Base-by-base conservation (phyloP, 2,797 vertebrate species). In the Acanthurus leucopareius region DNA sequence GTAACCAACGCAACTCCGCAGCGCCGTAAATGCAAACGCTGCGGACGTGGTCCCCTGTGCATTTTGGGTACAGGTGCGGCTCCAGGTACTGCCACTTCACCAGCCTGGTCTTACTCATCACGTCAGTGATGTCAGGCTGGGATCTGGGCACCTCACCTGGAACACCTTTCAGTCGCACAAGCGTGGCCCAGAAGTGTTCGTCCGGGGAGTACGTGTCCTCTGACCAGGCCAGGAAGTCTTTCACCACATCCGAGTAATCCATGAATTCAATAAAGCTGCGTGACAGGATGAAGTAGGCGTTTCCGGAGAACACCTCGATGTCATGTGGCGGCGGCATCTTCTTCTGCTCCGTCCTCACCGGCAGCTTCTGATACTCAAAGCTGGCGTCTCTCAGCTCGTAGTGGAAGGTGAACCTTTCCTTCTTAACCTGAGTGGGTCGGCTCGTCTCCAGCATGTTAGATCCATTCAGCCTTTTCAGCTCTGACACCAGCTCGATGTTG, bases 101-200 rank as follows among this genome's bases (percentile, higher is more conserved):
- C 80, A 98, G 94, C 71, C 97, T 94, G 11, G 97, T 97, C 93
- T 95, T 97, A 79, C 97, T 98, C 88, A 96, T 95, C 35, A 98
- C 82, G 85, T 99, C 97, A 2, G 97, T 97, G 77, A 99, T 83
- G 17, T 98, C 97, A 0, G 94, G 85, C 35, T 92, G 80, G 0
- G 95, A 91, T 59, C 95, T 91, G 44, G 94, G 86, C 73, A 98
- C 85, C 81, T 94, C 96, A 0, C 97, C 97, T 0, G 98, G 97
- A 0, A 96, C 90, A 0, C 96, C 97, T 0, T 97, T 96, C 17
- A 98, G 77, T 40, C 97, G 95, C 58, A 92, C 94, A 38, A 99
- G 91, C 0, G 97, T 97, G 61, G 98, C 98, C 98, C 97, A 99
- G 84, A 97, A 99, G 83, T 98, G 97, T 73, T 99, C 97, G 70